A percentile compares a stretch with the other conserved stretches of the same genome.
phyloP scores from a whole-genome alignment of 2,888 invertebrate genomes.

The Euphydryas editha region DNA sequence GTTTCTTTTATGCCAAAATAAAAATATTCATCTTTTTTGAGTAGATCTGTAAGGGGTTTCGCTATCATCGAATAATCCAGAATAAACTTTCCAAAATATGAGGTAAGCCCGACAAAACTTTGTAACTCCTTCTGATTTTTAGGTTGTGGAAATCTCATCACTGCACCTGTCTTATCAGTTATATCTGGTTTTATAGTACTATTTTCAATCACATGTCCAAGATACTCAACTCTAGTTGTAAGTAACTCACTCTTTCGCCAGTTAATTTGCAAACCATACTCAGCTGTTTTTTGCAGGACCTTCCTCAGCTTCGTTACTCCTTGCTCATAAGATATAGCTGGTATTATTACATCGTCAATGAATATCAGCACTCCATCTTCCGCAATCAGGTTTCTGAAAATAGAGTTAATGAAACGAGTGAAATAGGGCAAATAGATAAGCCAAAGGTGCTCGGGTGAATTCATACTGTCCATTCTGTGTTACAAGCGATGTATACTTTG shows the following conservation, averaged over 20 bases:
- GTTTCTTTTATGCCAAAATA: slow-evolving; percentile 36
- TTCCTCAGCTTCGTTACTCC: slow-evolving; percentile 24
- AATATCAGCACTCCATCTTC: slow-evolving; percentile 40
- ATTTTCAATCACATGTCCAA: too few species aligned
- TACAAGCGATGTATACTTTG: too few species aligned
- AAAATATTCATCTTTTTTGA: slow-evolving; percentile 37
- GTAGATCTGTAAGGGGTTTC: slow-evolving; percentile 43
- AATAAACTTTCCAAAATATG: slow-evolving; percentile 42
- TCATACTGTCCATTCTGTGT: too few species aligned
- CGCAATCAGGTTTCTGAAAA: slow-evolving; percentile 47
- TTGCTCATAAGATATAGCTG: slow-evolving; percentile 35
- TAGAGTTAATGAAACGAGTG: slow-evolving; percentile 48
- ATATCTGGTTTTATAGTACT: too few species aligned
- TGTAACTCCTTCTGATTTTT: too few species aligned
- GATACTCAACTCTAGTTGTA: too few species aligned
- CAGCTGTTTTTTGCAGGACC: slow-evolving; percentile 32
- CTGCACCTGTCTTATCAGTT: too few species aligned
- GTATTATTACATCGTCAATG: slow-evolving; percentile 45
- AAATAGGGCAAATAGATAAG: slow-evolving; percentile 49
- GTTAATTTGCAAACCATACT: too few species aligned
- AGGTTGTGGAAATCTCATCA: too few species aligned
- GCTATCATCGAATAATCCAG: slow-evolving; percentile 44
- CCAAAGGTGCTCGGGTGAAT: slow-evolving; percentile 50
- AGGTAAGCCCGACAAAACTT: too few species aligned
- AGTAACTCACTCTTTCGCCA: too few species aligned